Conservation (phyloP, 2,888 invertebrate genomes). For the Serripes groenlandicus region DNA sequence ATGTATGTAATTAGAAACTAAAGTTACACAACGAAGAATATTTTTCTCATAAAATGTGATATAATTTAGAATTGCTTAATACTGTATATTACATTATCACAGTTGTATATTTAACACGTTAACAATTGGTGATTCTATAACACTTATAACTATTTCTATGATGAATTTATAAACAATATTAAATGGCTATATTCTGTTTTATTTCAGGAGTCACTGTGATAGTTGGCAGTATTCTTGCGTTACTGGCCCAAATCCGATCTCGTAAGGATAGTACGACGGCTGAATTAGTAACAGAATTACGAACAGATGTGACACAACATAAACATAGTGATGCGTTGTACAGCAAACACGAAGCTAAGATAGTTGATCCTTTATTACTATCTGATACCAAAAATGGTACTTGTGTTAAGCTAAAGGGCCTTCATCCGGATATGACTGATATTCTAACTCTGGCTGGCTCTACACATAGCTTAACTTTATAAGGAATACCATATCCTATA, state of each 20-base stretch:
- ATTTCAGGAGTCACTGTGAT: slow-evolving; percentile 28
- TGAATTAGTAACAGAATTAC: neutral
- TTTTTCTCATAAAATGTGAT: too few species aligned
- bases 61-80: too few species aligned
- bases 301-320: neutral
- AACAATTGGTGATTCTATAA: too few species aligned
- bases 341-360: neutral
- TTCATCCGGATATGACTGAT: neutral
- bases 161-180: too few species aligned
- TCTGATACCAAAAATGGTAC: neutral
- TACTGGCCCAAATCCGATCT: slow-evolving; percentile 11
- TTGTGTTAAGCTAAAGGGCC: neutral
- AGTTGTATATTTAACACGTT: too few species aligned
- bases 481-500: too few species aligned
- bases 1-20: too few species aligned
- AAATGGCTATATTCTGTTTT: neutral
- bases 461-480: slow-evolving; percentile 4
- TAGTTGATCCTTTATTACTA: neutral
- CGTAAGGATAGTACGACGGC: neutral
- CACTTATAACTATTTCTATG: too few species aligned
- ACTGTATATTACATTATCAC: too few species aligned
- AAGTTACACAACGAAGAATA: too few species aligned
- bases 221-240: slow-evolving; percentile 23
- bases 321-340: neutral
- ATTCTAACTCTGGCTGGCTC: slow-evolving; percentile 9